Conservation (phyloP, 2,797 vertebrate genomes). For the Apogon talboti region DNA sequence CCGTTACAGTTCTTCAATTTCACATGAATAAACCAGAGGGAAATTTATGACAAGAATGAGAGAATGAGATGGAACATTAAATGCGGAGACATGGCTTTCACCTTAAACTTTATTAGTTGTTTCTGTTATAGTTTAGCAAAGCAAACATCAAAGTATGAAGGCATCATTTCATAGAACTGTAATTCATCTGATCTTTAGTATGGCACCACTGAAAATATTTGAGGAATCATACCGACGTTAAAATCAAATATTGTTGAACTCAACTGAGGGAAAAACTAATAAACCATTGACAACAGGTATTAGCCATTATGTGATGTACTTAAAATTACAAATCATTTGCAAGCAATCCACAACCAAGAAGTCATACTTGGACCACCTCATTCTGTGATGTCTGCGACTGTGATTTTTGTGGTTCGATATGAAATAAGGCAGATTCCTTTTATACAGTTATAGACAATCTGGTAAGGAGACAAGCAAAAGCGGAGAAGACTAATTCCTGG, state of each 20-base stretch:
- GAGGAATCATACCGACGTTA: constrained; percentile 76
- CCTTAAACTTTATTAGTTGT: constrained; percentile 84
- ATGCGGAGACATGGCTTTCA: constrained; percentile 68
- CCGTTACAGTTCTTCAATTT: constrained; percentile 43
- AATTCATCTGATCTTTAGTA: constrained; percentile 82
- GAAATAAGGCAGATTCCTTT: constrained; percentile 94
- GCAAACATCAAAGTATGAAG: constrained; percentile 94
- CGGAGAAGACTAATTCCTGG: constrained; percentile 84
- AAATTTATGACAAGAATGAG: constrained; percentile 20
- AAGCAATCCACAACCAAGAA: constrained; percentile 86
- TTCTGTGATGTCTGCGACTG: constrained; percentile 57
- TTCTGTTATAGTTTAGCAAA: constrained; percentile 91
- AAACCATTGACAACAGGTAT: constrained; percentile 80
- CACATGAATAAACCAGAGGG: constrained; percentile 18
- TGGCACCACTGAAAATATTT: constrained; percentile 87
- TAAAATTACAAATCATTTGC: constrained; percentile 87
- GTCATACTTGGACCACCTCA: constrained; percentile 75
- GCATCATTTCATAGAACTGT: constrained; percentile 86
- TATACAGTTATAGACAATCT: constrained; percentile 87
- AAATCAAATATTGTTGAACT: constrained; percentile 69
- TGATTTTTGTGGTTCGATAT: constrained; percentile 80
- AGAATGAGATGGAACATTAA: constrained; percentile 33
- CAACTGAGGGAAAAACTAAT: constrained; percentile 67
- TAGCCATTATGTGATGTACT: constrained; percentile 81
- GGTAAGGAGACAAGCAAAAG: constrained; percentile 82